Percentiles rank a stretch among this genome's conserved stretches.
Evolutionary conservation across 2,113 vertebrate species (phyloP).

Genomic region (Ploceus nigricollis): DNA sequence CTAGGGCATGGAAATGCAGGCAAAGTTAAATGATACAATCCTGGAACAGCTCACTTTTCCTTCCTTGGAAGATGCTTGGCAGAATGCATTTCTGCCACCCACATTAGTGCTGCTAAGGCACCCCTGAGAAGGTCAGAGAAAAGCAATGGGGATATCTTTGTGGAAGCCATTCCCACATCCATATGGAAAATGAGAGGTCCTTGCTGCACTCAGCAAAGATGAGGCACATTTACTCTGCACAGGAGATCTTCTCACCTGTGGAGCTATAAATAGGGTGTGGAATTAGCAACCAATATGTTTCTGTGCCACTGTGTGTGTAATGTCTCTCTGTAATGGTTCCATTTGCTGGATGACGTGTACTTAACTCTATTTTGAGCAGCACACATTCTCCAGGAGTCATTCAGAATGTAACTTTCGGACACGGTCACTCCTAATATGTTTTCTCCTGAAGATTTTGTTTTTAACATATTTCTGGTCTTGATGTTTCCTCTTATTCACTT

Average conservation of each 20-base stretch:
- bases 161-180: not conserved
- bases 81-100: not conserved
- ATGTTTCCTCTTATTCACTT: not conserved
- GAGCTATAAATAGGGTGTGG: not conserved
- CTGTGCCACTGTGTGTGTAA: not conserved
- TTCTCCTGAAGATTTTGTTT: not conserved
- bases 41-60: not conserved
- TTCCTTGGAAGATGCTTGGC: not conserved
- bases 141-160: not conserved
- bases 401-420: not conserved
- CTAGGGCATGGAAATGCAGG: accelerated
- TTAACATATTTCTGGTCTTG: not conserved
- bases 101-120: not conserved
- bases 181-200: not conserved
- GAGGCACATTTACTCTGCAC: not conserved
- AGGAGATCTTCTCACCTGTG: not conserved
- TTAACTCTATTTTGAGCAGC: not conserved
- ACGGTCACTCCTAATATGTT: not conserved
- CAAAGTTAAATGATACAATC: not conserved
- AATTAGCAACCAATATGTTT: not conserved
- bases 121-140: not conserved
- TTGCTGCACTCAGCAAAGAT: not conserved
- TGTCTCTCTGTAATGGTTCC: not conserved
- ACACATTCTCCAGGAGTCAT: not conserved
- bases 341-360: not conserved